phyloP scores from a whole-genome alignment of 2,797 vertebrate genomes.

The Adelosebastes latens region DNA sequence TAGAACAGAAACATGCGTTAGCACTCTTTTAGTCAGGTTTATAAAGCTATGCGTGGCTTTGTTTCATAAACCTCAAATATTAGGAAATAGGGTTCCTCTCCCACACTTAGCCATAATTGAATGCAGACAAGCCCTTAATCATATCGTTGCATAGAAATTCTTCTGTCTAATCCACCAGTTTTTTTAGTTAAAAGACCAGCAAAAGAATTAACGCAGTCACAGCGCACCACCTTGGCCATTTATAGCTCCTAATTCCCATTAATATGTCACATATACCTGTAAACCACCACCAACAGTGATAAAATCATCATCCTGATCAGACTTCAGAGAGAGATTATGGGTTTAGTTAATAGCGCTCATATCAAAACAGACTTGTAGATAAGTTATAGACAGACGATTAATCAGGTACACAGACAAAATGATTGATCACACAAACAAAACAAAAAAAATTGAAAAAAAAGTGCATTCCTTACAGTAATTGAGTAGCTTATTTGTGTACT shows the following conservation, averaged over 20 bases:
- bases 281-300: no score
- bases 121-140: not conserved
- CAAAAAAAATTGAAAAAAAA: not conserved
- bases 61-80: not conserved
- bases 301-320: no score
- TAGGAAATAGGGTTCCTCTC: not conserved
- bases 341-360: no score
- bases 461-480: not conserved
- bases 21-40: not conserved
- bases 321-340: no score
- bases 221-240: no score
- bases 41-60: not conserved
- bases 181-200: no score
- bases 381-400: not conserved
- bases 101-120: not conserved
- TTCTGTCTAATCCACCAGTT: not conserved
- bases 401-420: not conserved
- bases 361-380: not conserved
- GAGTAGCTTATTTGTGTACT: not conserved
- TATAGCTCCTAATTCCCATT: no score
- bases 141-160: accelerated
- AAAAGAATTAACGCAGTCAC: no score
- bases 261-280: no score
- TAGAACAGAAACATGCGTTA: not conserved
- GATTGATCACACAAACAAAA: no score